Base-by-base conservation (phyloP, 2,797 vertebrate genomes). In the Alfaro cultratus region DNA sequence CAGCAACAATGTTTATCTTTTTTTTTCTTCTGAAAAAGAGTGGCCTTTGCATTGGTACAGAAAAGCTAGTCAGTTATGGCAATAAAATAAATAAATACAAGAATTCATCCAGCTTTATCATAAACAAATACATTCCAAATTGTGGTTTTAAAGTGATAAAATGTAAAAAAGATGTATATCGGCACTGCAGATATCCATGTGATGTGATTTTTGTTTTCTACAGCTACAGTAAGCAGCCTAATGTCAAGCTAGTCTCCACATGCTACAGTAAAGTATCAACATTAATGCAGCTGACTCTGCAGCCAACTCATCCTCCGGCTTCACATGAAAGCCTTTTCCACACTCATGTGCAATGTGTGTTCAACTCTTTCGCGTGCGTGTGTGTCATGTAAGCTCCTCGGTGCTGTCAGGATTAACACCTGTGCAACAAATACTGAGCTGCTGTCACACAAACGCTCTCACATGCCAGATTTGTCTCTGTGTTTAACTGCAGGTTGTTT, bases 371-470 rank as follows among this genome's bases (percentile, higher is more conserved):
- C 43, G 18, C 71, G 74, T 53, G 80, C 4, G 21, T 77, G 26
- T 75, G 83, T 62, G 76, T 78, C 84, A 88, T 80, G 83, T 90
- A 92, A 92, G 89, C 92, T 84, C 51, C 88, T 92, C 55, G 2
- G 79, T 15, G 60, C 46, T 88, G 89, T 90, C 79, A 84, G 92
- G 92, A 93, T 93, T 94, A 94, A 88, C 91, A 95, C 92, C 92
- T 95, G 91, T 89, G 88, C 79, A 83, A 86, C 85, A 86, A 85
- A 79, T 57, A 78, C 75, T 0, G 80, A 86, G 88, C 80, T 34
- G 74, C 82, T 55, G 86, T 82, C 88, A 76, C 87, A 76, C 82
- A 85, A 88, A 86, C 80, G 74, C 76, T 73, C 75, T 81, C 89
- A 89, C 43, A 57, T 81, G 88, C 73, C 49, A 75, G 85, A 81